A percentile compares a stretch with the other conserved stretches of the same genome.
These are phyloP conservation scores for Lysandra bellargus DNA, from an alignment of 2,888 invertebrate species.

Conservation along the genomic window DNA sequence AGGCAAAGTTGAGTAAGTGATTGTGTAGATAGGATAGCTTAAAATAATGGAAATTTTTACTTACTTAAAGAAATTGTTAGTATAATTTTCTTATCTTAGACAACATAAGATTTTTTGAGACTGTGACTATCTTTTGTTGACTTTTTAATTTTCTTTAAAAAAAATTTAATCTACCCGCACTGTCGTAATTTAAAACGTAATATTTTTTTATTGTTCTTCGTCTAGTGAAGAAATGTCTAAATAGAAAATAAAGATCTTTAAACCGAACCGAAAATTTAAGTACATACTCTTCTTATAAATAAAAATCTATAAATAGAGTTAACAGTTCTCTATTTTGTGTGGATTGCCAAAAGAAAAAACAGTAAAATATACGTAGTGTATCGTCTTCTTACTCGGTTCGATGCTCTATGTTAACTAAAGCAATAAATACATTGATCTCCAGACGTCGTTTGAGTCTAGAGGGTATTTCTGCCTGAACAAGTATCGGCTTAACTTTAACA, in stretches of 20 bases:
- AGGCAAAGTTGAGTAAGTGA: not conserved
- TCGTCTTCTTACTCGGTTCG: not conserved
- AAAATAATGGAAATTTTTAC: not conserved
- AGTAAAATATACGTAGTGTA: not conserved
- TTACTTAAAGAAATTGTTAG: not conserved
- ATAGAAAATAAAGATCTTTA: too few species aligned
- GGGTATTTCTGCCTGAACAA: slow-evolving; percentile 4
- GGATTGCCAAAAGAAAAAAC: too few species aligned
- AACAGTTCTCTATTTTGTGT: too few species aligned
- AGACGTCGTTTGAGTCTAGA: not conserved
- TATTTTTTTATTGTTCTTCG: too few species aligned
- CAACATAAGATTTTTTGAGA: too few species aligned
- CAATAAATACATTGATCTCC: slow-evolving; percentile 15
- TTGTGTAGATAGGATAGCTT: not conserved
- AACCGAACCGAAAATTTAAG: too few species aligned
- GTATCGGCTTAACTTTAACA: not conserved
- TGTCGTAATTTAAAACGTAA: too few species aligned
- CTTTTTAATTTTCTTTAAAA: not conserved
- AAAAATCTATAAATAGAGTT: too few species aligned
- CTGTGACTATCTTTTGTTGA: not conserved
- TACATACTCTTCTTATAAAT: too few species aligned
- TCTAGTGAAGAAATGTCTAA: too few species aligned
- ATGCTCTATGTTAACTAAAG: slow-evolving; percentile 9
- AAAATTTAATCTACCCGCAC: too few species aligned
- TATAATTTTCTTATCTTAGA: too few species aligned